These are phyloP conservation scores for Hydropsyche betteni DNA, from an alignment of 2,888 invertebrate species.

Conservation along the genomic window DNA sequence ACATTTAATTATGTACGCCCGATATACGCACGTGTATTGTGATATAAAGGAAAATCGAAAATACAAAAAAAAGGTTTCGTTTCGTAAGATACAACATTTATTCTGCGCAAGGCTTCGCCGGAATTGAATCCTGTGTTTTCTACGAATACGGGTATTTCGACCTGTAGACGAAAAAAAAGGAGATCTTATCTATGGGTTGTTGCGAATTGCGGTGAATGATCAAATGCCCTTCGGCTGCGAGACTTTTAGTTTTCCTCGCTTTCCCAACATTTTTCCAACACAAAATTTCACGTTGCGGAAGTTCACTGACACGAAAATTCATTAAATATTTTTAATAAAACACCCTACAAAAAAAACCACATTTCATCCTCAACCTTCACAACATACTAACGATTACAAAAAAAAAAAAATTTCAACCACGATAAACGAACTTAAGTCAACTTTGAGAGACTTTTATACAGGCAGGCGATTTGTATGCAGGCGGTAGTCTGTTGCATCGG, in stretches of 20 bases:
- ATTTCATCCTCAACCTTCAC: too few species aligned
- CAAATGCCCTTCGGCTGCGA: slow-evolving; percentile 34
- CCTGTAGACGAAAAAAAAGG: slow-evolving; percentile 15
- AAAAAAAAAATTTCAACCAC: too few species aligned
- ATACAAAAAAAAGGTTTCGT: too few species aligned
- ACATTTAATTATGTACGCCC: too few species aligned
- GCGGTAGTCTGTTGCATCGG: slow-evolving; percentile 40
- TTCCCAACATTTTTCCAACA: neutral
- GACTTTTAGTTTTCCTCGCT: slow-evolving; percentile 21
- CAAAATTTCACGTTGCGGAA: too few species aligned
- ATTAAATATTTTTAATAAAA: too few species aligned
- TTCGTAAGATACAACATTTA: slow-evolving; percentile 1
- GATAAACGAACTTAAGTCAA: neutral
- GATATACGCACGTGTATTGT: too few species aligned
- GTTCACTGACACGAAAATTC: too few species aligned
- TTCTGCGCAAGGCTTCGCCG: slow-evolving; percentile 3
- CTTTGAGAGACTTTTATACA: slow-evolving; percentile 34
- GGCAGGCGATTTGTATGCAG: slow-evolving; percentile 46
- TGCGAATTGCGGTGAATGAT: slow-evolving; percentile 40
- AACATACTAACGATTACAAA: too few species aligned
- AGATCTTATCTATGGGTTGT: slow-evolving; percentile 25
- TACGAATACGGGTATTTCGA: slow-evolving; percentile 12
- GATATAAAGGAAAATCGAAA: too few species aligned
- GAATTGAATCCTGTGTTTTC: slow-evolving; percentile 38
- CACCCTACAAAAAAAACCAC: too few species aligned